Conservation (phyloP, 2,888 invertebrate genomes). For the Parnassius orleans region DNA sequence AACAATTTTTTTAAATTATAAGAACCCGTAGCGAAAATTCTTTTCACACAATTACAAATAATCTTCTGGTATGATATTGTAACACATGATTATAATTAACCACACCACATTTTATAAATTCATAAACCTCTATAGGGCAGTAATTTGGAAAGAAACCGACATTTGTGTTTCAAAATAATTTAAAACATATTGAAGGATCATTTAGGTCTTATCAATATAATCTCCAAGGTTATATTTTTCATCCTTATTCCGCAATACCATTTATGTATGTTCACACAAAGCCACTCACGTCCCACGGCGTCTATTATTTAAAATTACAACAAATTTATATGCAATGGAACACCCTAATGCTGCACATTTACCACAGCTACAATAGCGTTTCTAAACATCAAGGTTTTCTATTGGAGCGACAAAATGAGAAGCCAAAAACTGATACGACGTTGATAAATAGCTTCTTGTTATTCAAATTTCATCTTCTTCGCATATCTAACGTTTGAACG, state of each 20-base stretch:
- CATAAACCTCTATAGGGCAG: no score
- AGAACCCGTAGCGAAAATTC: no score
- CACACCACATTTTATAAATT: no score
- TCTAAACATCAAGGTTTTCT: constrained; percentile 17
- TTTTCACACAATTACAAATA: no score
- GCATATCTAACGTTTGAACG: constrained; percentile 4
- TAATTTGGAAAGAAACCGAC: no score
- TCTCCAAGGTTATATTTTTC: constrained; percentile 18
- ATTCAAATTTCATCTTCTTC: constrained; percentile 23
- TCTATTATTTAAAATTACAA: constrained; percentile 16
- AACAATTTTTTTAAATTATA: no score
- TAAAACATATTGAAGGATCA: background rate
- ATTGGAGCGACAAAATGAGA: background rate
- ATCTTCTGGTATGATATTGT: no score
- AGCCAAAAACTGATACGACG: constrained; percentile 4
- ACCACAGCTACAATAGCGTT: constrained; percentile 1
- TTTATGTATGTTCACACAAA: constrained; percentile 14
- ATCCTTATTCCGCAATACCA: constrained; percentile 17
- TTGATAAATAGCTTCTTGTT: constrained; percentile 19
- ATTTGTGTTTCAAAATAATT: no score
- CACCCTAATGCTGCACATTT: constrained; percentile 2
- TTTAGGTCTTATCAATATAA: constrained; percentile 8
- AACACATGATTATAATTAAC: no score
- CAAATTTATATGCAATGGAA: constrained; percentile 23
- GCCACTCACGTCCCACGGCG: constrained; percentile 15